Evolutionary conservation across 2,888 invertebrate genomes (phyloP).

Genomic region (Drosophila algonquin): DNA sequence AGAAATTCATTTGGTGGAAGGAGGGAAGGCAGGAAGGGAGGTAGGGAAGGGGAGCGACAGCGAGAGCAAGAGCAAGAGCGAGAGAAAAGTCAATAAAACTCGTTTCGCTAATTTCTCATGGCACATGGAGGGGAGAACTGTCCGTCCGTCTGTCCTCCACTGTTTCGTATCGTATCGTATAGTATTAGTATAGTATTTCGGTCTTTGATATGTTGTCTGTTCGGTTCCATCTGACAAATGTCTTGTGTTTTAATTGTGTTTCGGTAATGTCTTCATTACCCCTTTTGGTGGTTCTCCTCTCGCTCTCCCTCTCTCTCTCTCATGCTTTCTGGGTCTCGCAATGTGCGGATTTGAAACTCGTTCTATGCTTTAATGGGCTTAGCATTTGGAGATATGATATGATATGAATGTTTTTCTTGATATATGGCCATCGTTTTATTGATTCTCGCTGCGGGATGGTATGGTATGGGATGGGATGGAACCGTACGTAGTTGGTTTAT

Average conservation of each 20-base stretch:
- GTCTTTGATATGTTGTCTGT: slow-evolving; percentile 58
- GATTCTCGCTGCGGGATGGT: slow-evolving; percentile 20
- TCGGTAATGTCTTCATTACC: slow-evolving; percentile 72
- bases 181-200: not conserved
- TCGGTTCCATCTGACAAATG: slow-evolving; percentile 65
- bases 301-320: not conserved
- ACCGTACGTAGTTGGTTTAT: slow-evolving; percentile 29
- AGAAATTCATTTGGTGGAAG: slow-evolving; percentile 5
- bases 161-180: too few relatives aligned
- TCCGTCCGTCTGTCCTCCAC: not conserved
- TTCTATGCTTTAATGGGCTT: slow-evolving; percentile 37
- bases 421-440: slow-evolving; percentile 59
- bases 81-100: slow-evolving; percentile 63
- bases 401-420: slow-evolving; percentile 44
- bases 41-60: too few relatives aligned
- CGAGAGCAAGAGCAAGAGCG: too few relatives aligned
- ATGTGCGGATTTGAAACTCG: slow-evolving; percentile 48
- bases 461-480: slow-evolving; percentile 11
- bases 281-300: slow-evolving; percentile 26
- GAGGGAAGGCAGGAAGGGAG: not conserved
- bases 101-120: slow-evolving; percentile 62
- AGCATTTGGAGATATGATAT: slow-evolving; percentile 24
- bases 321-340: too few relatives aligned
- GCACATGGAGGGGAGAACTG: slow-evolving; percentile 27
- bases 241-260: slow-evolving; percentile 54